A percentile compares a stretch with the other conserved stretches of the same genome.
These are phyloP conservation scores for Corbicula japonica DNA, from an alignment of 2,888 invertebrate species.

Conservation along the genomic window DNA sequence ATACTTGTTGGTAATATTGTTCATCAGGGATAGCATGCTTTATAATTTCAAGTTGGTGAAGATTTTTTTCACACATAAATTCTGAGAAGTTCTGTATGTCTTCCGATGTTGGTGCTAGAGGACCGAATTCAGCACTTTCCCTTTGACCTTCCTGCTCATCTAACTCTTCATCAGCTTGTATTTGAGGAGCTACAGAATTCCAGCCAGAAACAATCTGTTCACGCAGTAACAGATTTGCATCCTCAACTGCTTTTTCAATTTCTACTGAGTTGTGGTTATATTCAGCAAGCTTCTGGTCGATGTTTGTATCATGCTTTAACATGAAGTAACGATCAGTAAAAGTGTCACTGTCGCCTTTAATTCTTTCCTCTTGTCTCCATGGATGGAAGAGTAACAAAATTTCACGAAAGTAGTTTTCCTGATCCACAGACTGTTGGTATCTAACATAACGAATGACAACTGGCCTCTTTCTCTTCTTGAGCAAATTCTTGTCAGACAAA, in stretches of 20 bases:
- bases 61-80: neutral
- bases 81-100: conserved; percentile 1
- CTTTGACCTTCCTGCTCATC: conserved; percentile 18
- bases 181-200: conserved; percentile 22
- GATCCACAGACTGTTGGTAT: conserved; percentile 10
- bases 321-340: conserved; percentile 3
- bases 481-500: neutral
- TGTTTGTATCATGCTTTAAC: neutral
- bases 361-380: conserved; percentile 17
- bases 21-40: neutral
- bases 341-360: conserved; percentile 18
- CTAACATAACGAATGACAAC: conserved; percentile 18
- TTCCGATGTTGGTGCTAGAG: neutral
- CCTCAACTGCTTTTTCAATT: conserved; percentile 24
- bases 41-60: neutral
- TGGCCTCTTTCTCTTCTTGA: neutral
- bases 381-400: conserved; percentile 23
- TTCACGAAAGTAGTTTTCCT: conserved; percentile 32
- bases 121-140: neutral
- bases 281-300: conserved; percentile 8
- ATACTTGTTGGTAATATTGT: neutral
- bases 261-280: conserved; percentile 28
- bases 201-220: conserved; percentile 11
- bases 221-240: neutral
- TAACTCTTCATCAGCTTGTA: conserved; percentile 22